Conservation (phyloP, 2,888 invertebrate species). For the Agapostemon virescens region DNA sequence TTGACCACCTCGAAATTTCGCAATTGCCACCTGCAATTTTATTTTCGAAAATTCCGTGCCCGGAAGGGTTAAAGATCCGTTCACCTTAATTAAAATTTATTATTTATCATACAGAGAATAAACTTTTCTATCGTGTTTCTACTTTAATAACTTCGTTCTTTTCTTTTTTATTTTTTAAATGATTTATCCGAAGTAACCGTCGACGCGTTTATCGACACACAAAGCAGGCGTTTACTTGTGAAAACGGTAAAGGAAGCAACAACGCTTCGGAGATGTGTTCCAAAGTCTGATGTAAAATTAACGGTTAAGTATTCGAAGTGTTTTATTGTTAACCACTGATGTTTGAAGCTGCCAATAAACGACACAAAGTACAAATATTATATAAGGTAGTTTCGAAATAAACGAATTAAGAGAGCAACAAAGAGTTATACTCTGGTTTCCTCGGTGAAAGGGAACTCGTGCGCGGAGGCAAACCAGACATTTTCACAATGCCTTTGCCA, state of each 20-base stretch:
- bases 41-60: too few relatives aligned
- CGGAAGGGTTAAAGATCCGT: neutral
- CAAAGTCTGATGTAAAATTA: neutral
- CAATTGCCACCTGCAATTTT: too few relatives aligned
- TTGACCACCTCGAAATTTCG: too few relatives aligned
- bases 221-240: neutral
- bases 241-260: neutral
- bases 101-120: neutral
- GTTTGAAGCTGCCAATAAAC: neutral
- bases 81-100: neutral
- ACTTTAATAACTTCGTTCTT: neutral
- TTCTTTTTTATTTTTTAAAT: neutral
- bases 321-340: neutral
- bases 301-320: neutral
- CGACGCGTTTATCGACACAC: neutral
- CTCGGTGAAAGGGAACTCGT: neutral
- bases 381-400: neutral
- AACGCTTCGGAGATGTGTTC: neutral
- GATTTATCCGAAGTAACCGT: neutral
- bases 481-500: neutral
- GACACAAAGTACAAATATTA: slow-evolving; percentile 5
- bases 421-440: neutral
- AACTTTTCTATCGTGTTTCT: slow-evolving; percentile 15
- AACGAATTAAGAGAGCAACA: neutral
- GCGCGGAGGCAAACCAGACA: neutral